Evolutionary conservation across 2,797 vertebrate genomes (phyloP).

Genomic region (Vireo griseus): DNA sequence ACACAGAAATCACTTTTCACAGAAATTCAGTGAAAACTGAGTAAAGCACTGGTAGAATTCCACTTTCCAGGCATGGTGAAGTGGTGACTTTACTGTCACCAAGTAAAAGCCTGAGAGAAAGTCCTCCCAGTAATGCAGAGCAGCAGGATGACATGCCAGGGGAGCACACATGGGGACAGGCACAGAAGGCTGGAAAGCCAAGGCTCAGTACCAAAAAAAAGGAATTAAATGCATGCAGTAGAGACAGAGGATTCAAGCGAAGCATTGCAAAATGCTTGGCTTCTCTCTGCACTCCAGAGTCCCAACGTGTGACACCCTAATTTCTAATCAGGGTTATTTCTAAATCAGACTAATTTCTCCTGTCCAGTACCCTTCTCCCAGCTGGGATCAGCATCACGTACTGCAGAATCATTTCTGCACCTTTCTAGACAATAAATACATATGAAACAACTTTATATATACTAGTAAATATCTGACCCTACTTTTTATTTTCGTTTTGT

Average conservation of each 20-base stretch:
- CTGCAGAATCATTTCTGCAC: neutral
- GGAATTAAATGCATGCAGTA: neutral
- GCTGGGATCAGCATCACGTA: neutral
- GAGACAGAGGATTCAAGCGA: neutral
- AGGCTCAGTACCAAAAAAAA: neutral
- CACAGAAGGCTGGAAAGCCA: neutral
- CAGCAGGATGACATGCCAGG: rapidly evolving
- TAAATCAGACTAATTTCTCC: neutral
- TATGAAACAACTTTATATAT: neutral
- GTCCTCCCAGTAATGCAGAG: neutral
- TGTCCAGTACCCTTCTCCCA: neutral
- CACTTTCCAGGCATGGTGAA: neutral
- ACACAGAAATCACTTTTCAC: neutral
- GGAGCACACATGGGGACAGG: neutral
- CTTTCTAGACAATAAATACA: neutral
- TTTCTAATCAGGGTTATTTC: too few species aligned
- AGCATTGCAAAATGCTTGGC: neutral
- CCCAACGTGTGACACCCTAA: neutral
- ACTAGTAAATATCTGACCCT: neutral
- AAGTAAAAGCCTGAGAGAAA: neutral
- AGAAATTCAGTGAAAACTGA: neutral
- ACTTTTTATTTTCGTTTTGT: neutral
- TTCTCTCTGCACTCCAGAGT: neutral
- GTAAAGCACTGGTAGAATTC: neutral
- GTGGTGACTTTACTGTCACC: neutral